Conservation (phyloP, 2,797 vertebrate species). For the Macropus fuliginosus region DNA sequence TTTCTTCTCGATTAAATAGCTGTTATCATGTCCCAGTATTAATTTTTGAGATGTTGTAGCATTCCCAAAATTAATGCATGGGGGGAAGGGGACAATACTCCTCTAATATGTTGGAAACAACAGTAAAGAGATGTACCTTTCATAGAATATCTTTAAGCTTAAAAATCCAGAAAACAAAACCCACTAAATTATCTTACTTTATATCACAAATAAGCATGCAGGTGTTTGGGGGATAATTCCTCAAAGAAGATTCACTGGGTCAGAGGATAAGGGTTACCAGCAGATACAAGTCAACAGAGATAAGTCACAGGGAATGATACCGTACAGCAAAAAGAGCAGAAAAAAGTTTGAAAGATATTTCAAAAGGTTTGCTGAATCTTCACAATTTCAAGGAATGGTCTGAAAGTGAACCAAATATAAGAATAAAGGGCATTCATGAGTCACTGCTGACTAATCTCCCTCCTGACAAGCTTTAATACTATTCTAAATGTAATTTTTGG, state of each 20-base stretch:
- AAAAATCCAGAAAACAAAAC: not conserved
- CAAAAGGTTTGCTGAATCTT: not conserved
- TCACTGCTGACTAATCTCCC: constrained; percentile 37
- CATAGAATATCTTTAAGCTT: not conserved
- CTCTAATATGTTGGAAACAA: not conserved
- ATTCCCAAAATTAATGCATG: not conserved
- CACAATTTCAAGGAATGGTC: constrained; percentile 1
- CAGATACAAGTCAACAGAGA: constrained; percentile 7
- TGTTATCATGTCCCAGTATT: not conserved
- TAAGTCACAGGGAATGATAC: rapidly evolving
- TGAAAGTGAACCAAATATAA: constrained; percentile 20
- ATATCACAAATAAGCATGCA: not conserved
- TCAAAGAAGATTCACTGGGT: not conserved
- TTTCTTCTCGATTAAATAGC: not conserved
- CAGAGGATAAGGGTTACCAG: not conserved
- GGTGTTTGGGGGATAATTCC: not conserved
- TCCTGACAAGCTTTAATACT: constrained; percentile 45
- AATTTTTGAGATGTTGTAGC: not conserved
- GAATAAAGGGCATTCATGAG: constrained; percentile 20
- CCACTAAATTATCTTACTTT: not conserved
- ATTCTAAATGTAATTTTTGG: constrained; percentile 37
- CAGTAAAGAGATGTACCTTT: not conserved
- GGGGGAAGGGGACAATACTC: not conserved
- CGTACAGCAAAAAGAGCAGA: not conserved
- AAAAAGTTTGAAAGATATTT: not conserved